Percentiles rank a stretch among this genome's conserved stretches.
phyloP scores from a whole-genome alignment of 2,888 invertebrate genomes.

The Calephelis perditalis region DNA sequence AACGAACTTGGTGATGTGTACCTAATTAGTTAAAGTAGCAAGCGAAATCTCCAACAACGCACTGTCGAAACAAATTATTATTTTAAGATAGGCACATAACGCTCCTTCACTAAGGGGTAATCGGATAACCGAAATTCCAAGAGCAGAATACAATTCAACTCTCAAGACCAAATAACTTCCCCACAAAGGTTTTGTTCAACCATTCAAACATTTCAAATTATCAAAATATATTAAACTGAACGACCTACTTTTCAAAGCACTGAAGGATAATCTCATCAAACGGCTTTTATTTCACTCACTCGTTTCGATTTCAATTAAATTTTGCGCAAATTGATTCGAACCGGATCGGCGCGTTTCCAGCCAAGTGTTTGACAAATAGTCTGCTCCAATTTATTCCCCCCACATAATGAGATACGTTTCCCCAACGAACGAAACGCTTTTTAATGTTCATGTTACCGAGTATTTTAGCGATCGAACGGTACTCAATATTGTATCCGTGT shows the following conservation, averaged over 20 bases:
- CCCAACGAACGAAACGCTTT: conserved; percentile 52
- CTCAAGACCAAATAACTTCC: too few species aligned
- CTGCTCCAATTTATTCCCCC: conserved; percentile 63
- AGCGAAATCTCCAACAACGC: too few species aligned
- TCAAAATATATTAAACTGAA: conserved; percentile 10
- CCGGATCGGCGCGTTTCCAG: conserved; percentile 51
- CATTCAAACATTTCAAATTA: not conserved
- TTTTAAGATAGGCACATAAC: too few species aligned
- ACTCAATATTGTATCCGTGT: conserved; percentile 27
- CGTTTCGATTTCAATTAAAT: conserved; percentile 71
- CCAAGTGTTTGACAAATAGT: conserved; percentile 73
- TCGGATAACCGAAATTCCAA: too few species aligned
- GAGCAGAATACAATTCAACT: too few species aligned
- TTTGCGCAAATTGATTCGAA: conserved; percentile 66
- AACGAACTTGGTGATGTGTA: too few species aligned
- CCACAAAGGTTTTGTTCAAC: too few species aligned
- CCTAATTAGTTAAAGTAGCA: too few species aligned
- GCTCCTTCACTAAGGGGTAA: too few species aligned
- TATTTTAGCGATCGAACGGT: conserved; percentile 37
- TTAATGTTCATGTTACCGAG: conserved; percentile 55
- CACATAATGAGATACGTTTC: conserved; percentile 68
- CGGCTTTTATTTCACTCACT: conserved; percentile 57
- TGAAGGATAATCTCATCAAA: conserved; percentile 48
- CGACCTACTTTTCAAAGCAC: conserved; percentile 22
- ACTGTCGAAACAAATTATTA: too few species aligned